A percentile compares a stretch with the other conserved stretches of the same genome.
Evolutionary conservation across 2,797 vertebrate species (phyloP).

Genomic region (Syndactyla subalaris): DNA sequence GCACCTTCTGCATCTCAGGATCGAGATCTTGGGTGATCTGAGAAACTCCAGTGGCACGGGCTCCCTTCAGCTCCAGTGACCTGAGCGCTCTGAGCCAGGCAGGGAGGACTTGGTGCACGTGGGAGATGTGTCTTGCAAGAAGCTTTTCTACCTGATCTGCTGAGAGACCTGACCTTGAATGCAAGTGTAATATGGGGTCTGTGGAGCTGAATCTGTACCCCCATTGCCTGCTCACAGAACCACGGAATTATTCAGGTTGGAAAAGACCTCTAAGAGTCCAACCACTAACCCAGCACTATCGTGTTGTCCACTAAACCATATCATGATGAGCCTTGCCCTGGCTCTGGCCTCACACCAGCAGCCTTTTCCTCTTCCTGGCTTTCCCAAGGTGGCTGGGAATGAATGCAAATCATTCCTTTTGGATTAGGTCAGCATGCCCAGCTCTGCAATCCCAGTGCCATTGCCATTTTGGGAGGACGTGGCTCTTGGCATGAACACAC

Average conservation of each 20-base stretch:
- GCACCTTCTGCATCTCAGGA: fast-evolving
- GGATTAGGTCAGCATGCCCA: neutral
- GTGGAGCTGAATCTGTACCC: neutral
- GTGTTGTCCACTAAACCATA: neutral
- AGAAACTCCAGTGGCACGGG: fast-evolving
- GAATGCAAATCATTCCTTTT: fast-evolving
- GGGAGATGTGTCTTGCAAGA: fast-evolving
- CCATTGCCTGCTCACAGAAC: neutral
- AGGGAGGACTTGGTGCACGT: neutral
- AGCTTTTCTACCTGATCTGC: neutral
- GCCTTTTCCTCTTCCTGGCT: neutral
- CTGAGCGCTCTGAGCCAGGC: neutral
- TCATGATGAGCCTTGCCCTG: too few species aligned
- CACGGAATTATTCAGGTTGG: neutral
- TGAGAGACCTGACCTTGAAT: too few species aligned
- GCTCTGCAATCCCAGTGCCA: fast-evolving
- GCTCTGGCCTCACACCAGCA: neutral
- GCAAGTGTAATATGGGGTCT: fast-evolving
- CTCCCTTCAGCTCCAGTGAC: neutral
- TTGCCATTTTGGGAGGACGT: neutral
- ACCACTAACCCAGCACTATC: neutral
- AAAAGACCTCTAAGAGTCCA: neutral
- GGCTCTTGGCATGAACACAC: fast-evolving
- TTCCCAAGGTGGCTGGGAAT: neutral
- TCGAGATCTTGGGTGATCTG: neutral